Base-by-base conservation (phyloP, 2,888 invertebrate genomes). In the Drymonia ruficornis region DNA sequence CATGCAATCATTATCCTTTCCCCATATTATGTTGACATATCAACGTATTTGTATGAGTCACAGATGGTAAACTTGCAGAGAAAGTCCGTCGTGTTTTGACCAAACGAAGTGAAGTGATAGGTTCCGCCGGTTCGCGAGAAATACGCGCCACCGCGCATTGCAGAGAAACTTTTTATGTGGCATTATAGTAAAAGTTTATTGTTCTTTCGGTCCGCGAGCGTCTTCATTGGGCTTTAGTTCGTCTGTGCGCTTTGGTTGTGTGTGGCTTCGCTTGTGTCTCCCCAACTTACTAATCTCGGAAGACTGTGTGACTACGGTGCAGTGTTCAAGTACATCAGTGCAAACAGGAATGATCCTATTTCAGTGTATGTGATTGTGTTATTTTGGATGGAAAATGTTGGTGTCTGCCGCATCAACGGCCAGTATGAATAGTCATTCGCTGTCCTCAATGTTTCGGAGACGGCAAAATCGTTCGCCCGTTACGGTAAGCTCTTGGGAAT, bases 391-490 rank as follows among this genome's bases (percentile, higher is more conserved):
- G 40, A 61, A 47, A 72, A 91, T 91, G 91, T 76, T 90, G 67
- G 82, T 86, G 67, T 85, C 89, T 29, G 69, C 81, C 19, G 73
- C 79, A 15, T 76, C 83, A 8, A 67, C 84, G 44, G 76, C 82
- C 38, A 86, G 80, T 62, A 65, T 87, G 59, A 80, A 80, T 45
- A 80, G 81, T 43, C 82, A 86, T 57, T 80, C 91, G 13, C 59
- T 90, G 69, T 83, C 90, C 5, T 82, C 84, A 34, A 85, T 89
- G 76, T 87, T 90, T 68, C 81, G 88, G 69, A 85, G 83, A 63
- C 78, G 80, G 28, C 72, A 83, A 55, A 80, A 78, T 56, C 79
- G 68, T 52, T 81, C 81, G 56, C 80, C 80, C 38, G 74, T 65
- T 53, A 69, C 78, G 81, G 84, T 85, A 78, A 84, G 85, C 68